Evolutionary conservation across 2,888 invertebrate species (phyloP), one percentile per base, ranked within the genome.

Genomic region (Aproaerema taeniolella): DNA sequence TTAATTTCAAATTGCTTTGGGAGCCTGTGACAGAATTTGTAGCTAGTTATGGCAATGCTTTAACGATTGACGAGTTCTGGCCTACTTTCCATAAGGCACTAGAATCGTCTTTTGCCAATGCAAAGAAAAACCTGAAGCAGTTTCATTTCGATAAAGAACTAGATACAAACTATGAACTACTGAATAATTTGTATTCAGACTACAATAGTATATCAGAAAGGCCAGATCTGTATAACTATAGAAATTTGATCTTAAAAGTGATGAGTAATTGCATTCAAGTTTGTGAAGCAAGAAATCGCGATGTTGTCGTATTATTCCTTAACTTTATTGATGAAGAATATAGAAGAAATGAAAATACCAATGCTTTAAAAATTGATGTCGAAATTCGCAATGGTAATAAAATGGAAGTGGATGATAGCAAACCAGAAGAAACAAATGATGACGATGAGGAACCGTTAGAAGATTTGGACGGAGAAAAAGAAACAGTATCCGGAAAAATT

Each of bases 1-100:
- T 94, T 12, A 97, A 97, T 68, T 97, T 98, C 60, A 93, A 94
- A 53, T 81, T 96, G 9, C 69, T 98, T 0, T 98, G 98, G 98
- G 92, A 94, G 46, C 95, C 97, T 0, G 87, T 94, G 0, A 85
- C 89, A 10, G 90, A 93, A 59, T 87, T 96, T 28, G 90, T 98
- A 32, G 89, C 91, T 1, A 89, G 92, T 0, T 94, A 93, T 64
- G 94, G 95, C 0, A 88, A 87, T 55, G 88, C 89, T 0, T 68
- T 92, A 58, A 62, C 82, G 1, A 58, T 76, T 1, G 76, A 89
- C n/a, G 80, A 88, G 15, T 95, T 95, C 76, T 96, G 95, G 95
- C 74, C 82, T 0, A 78, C 91, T 26, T 95, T 92, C 56, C 78
- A 89, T 20, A 69, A 78, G 16, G 89, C 91, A 51, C 67, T 95